These are phyloP conservation scores for Diorhabda elongata DNA, from an alignment of 1,140 invertebrate genomes.

Conservation along the genomic window DNA sequence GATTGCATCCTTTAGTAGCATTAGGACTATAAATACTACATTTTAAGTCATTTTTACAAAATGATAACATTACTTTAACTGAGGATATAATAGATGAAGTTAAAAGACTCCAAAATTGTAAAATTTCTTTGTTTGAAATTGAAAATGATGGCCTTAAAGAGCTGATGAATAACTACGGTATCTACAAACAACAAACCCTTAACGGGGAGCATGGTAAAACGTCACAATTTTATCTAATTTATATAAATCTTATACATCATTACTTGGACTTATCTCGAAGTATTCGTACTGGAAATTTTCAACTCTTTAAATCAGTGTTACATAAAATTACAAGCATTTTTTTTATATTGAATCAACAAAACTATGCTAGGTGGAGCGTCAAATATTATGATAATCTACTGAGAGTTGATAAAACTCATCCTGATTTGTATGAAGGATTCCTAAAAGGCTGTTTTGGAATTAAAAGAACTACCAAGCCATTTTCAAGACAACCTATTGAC, in stretches of 20 bases:
- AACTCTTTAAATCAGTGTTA: too few species aligned
- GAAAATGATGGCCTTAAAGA: neutral
- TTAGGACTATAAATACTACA: neutral
- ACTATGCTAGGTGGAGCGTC: too few species aligned
- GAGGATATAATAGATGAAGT: neutral
- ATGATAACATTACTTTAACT: neutral
- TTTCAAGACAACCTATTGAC: neutral
- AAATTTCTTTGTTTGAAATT: neutral
- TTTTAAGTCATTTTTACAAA: neutral
- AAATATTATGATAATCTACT: too few species aligned
- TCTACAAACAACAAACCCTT: neutral
- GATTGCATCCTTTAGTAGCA: neutral
- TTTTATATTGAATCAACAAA: neutral
- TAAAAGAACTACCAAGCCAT: neutral
- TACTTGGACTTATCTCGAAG: too few species aligned
- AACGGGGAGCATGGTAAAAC: neutral
- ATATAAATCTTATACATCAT: neutral
- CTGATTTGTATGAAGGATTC: too few species aligned
- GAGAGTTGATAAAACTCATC: too few species aligned
- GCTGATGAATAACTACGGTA: neutral
- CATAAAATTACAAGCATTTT: neutral
- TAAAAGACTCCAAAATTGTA: neutral
- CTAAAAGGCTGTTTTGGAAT: too few species aligned
- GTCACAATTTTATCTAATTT: neutral
- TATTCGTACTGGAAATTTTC: too few species aligned